phyloP scores from a whole-genome alignment of 2,888 invertebrate genomes.

The Griposia aprilina region DNA sequence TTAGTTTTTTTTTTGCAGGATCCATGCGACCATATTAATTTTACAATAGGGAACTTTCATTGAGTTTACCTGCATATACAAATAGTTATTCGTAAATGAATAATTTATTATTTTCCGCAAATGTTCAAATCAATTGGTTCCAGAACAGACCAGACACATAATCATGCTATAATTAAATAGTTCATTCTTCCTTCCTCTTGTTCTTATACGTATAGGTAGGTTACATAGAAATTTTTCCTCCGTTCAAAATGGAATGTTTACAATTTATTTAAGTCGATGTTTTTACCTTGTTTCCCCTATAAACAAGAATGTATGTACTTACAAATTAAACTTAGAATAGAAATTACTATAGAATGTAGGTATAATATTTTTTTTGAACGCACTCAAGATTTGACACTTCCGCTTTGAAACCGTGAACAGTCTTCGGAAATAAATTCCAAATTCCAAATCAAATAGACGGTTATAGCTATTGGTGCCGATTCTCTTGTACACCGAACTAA shows the following conservation, averaged over 20 bases:
- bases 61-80: background rate
- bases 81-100: background rate
- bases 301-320: background rate
- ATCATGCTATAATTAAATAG: background rate
- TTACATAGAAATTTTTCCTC: constrained; percentile 10
- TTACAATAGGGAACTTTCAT: background rate
- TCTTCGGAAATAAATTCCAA: background rate
- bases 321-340: background rate
- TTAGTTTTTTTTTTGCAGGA: background rate
- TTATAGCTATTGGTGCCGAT: too few species aligned
- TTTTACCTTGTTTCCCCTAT: constrained; percentile 16
- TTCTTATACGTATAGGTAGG: too few species aligned
- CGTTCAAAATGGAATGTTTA: constrained; percentile 9
- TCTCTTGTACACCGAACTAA: too few species aligned
- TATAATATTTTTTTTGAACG: background rate
- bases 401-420: background rate
- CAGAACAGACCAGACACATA: constrained; percentile 10
- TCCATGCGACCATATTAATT: background rate
- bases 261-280: background rate
- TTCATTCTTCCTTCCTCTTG: constrained; percentile 41
- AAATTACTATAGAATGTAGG: background rate
- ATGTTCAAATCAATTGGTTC: background rate
- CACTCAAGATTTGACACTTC: background rate
- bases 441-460: background rate
- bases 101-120: background rate